These are phyloP conservation scores for Eueremaeus valkanovi DNA, from an alignment of 2,888 invertebrate species.

Conservation along the genomic window DNA sequence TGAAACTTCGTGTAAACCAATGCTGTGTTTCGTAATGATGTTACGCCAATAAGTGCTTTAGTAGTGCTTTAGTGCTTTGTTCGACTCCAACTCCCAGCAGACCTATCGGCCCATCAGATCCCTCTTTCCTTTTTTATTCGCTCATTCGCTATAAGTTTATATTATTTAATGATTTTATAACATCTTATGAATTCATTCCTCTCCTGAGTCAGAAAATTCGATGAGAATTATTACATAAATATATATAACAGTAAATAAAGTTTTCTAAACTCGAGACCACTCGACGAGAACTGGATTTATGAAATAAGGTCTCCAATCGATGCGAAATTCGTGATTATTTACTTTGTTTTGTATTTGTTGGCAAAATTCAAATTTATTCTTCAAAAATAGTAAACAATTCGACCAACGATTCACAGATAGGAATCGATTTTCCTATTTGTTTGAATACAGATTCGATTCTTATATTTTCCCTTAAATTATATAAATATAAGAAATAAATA, in stretches of 20 bases:
- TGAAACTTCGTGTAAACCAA: not conserved
- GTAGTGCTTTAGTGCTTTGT: not conserved
- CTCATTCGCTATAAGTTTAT: not conserved
- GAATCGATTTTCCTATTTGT: too few relatives aligned
- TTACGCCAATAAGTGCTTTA: not conserved
- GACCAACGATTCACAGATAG: too few relatives aligned
- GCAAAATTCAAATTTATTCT: not conserved
- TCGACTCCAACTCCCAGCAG: not conserved
- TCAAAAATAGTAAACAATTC: too few relatives aligned
- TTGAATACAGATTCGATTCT: too few relatives aligned
- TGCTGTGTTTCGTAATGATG: not conserved
- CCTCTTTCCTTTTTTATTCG: not conserved
- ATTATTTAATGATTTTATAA: not conserved
- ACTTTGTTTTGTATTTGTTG: not conserved
- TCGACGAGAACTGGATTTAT: not conserved
- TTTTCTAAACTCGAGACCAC: not conserved
- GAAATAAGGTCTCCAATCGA: not conserved
- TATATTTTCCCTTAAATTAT: too few relatives aligned
- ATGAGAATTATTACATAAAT: too few relatives aligned
- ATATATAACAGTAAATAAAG: not conserved
- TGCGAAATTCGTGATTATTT: not conserved
- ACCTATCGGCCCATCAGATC: not conserved
- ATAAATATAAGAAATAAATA: too few relatives aligned
- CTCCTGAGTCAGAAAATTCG: too few relatives aligned
- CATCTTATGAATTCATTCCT: not conserved